These are phyloP conservation scores for Bombus huntii DNA, from an alignment of 1,140 invertebrate genomes.

Conservation along the genomic window DNA sequence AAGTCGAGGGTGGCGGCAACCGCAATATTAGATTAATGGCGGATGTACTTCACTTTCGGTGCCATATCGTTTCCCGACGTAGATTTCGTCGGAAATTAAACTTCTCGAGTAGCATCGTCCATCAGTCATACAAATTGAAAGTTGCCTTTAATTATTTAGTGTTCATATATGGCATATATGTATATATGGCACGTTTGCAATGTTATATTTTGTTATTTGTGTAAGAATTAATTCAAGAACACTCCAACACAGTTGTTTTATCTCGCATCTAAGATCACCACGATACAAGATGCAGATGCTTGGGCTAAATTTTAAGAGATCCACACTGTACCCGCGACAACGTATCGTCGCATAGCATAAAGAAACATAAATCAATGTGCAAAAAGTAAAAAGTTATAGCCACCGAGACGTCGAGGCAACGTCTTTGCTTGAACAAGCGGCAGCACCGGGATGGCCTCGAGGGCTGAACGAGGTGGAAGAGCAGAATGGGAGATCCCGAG, in stretches of 20 bases:
- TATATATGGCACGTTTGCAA: neutral
- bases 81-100: conserved; percentile 51
- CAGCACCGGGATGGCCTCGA: conserved; percentile 67
- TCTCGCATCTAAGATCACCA: conserved; percentile 20
- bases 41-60: conserved; percentile 68
- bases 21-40: conserved; percentile 76
- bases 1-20: conserved; percentile 68
- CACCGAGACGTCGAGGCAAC: conserved; percentile 57
- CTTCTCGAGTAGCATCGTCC: conserved; percentile 21
- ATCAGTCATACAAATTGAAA: conserved; percentile 17
- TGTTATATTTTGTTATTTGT: neutral
- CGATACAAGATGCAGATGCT: conserved; percentile 35
- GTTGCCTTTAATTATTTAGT: neutral
- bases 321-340: conserved; percentile 37
- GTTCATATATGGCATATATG: neutral
- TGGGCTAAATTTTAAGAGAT: conserved; percentile 47
- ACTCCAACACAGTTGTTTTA: conserved; percentile 11
- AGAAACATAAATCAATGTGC: conserved; percentile 58
- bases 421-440: conserved; percentile 67
- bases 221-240: neutral
- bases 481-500: conserved; percentile 65
- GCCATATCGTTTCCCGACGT: conserved; percentile 31
- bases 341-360: conserved; percentile 54
- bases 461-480: conserved; percentile 63
- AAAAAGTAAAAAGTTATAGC: conserved; percentile 67